phyloP scores from a whole-genome alignment of 2,888 invertebrate species.

The Eudemis profundana region DNA sequence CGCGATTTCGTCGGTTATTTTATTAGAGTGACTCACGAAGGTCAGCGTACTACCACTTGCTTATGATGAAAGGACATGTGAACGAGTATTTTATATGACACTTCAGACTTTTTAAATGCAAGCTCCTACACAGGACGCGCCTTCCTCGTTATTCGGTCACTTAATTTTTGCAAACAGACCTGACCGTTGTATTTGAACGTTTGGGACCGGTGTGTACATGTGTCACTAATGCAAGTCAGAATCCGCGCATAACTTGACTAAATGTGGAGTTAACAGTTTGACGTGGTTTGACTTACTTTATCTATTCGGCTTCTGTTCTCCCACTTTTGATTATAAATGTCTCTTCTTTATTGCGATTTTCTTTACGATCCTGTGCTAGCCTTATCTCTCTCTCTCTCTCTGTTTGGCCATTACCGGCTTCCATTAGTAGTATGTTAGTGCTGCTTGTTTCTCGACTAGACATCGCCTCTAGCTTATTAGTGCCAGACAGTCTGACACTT shows the following conservation, averaged over 20 bases:
- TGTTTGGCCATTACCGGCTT: too few species aligned
- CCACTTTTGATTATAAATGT: not conserved
- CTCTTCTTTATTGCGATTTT: too few species aligned
- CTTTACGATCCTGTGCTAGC: too few species aligned
- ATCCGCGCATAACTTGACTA: not conserved
- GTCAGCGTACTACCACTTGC: constrained; percentile 57
- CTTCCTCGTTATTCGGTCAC: constrained; percentile 55
- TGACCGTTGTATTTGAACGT: constrained; percentile 48
- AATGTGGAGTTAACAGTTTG: not conserved
- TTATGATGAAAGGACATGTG: not conserved
- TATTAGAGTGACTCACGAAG: constrained; percentile 68
- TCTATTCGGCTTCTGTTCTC: too few species aligned
- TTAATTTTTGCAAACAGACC: constrained; percentile 55
- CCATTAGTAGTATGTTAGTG: too few species aligned
- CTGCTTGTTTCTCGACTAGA: not conserved
- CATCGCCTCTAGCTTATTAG: constrained; percentile 3
- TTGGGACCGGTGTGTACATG: constrained; percentile 43
- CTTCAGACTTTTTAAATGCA: constrained; percentile 11
- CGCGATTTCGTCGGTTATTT: constrained; percentile 58
- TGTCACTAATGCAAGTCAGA: constrained; percentile 5
- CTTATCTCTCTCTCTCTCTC: too few species aligned
- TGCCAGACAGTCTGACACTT: constrained; percentile 42
- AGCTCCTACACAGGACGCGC: constrained; percentile 53
- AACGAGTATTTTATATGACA: not conserved
- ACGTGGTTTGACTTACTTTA: not conserved